Evolutionary conservation across 2,888 invertebrate species (phyloP), one percentile per base, ranked within the genome.

Genomic region (Onthophagus sagittarius): DNA sequence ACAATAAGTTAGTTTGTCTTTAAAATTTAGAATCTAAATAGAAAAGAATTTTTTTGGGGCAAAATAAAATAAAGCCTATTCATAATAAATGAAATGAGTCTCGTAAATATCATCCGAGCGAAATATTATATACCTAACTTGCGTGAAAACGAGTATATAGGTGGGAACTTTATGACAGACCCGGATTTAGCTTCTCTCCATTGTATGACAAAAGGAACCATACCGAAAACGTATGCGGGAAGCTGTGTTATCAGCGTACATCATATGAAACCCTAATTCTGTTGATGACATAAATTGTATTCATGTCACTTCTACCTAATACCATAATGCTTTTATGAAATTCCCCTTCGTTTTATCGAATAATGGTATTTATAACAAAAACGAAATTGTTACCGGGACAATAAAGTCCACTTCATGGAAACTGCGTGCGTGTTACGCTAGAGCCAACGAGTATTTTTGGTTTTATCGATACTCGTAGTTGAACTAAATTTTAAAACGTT

Each of bases 271-370:
- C 72, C 72, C 72, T 69, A 69, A 72, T 72, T 72, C 39, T 69
- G 69, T 32, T 69, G 69, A 72, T 72, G 72, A 69, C 69, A 72
- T 72, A 72, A 72, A 72, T 72, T 69, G 72, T 69, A 63, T 69
- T 69, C 33, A 69, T 70, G 69, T 69, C 39, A 13, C 69, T 72
- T 53, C 39, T 53, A 53, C 39, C 39, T 53, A 53, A 53, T 53
- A 11, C 39, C 39, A 7, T 53, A 53, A 53, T 53, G 39, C 39
- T 53, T 53, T 53, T 53, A 53, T 53, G 39, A 53, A 53, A 53
- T 53, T 53, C 39, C 9, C 39, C 39, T 7, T 11, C 1, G 7
- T 53, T 53, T 53, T 11, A 53, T 53, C 39, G 39, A 53, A 53
- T 53, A 53, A 53, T 53, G 39, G 39, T 23, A 23, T 23, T 23